phyloP scores from a whole-genome alignment of 2,888 invertebrate species.

The Laspeyria flexula region DNA sequence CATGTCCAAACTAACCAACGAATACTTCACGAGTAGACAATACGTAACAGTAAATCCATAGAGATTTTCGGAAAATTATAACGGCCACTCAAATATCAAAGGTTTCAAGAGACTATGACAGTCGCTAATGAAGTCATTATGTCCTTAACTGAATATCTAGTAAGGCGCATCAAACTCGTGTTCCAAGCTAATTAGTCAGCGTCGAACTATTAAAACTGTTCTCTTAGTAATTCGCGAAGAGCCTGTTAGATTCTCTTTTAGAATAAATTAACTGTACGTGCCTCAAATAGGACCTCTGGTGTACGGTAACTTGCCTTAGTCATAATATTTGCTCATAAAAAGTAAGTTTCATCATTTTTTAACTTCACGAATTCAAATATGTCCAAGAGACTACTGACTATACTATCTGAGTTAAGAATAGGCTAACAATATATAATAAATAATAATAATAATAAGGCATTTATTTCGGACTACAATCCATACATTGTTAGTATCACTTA shows the following conservation, averaged over 20 bases:
- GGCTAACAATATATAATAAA: no score
- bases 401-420: no score
- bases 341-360: no score
- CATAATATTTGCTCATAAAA: no score
- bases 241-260: not conserved
- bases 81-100: not conserved
- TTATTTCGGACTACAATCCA: no score
- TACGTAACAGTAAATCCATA: not conserved
- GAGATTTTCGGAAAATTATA: not conserved
- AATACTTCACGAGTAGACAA: no score
- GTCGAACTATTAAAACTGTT: slow-evolving; percentile 1
- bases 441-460: no score
- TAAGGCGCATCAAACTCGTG: not conserved
- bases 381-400: no score
- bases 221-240: slow-evolving; percentile 1
- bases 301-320: no score
- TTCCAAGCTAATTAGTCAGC: slow-evolving; percentile 10
- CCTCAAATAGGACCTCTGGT: not conserved
- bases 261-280: slow-evolving; percentile 4
- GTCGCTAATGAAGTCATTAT: not conserved
- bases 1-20: no score
- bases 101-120: not conserved
- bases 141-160: not conserved
- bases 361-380: no score
- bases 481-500: no score